Conservation (phyloP, 2,113 vertebrate genomes). For the Antennarius striatus region DNA sequence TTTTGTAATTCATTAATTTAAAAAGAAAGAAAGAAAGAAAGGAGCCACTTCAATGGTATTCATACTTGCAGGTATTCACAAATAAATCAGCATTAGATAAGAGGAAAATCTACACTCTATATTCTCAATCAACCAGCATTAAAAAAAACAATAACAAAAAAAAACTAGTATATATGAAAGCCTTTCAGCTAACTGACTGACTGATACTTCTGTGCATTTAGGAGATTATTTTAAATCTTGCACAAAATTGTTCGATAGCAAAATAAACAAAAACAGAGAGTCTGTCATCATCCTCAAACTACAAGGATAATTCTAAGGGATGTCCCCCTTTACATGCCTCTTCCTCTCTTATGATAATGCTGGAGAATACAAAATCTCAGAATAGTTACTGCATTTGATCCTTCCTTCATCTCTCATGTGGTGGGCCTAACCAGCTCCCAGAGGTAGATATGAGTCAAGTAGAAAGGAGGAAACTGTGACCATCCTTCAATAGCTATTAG, state of each 20-base stretch:
- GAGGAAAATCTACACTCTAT: too few species aligned
- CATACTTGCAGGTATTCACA: too few species aligned
- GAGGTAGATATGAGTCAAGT: slow-evolving; percentile 61
- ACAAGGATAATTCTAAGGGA: slow-evolving; percentile 50
- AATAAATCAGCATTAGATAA: too few species aligned
- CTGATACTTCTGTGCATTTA: too few species aligned
- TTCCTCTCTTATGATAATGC: slow-evolving; percentile 52
- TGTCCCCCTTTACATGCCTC: slow-evolving; percentile 32
- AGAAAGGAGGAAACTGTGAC: slow-evolving; percentile 62
- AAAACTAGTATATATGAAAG: too few species aligned
- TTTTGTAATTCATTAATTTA: too few species aligned
- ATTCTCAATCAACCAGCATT: too few species aligned
- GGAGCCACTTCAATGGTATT: too few species aligned
- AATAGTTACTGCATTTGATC: slow-evolving; percentile 71
- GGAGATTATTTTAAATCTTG: neutral
- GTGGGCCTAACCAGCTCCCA: slow-evolving; percentile 61
- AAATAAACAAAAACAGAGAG: slow-evolving; percentile 29
- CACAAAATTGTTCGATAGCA: neutral
- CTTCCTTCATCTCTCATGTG: slow-evolving; percentile 56
- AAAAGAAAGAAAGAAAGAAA: too few species aligned
- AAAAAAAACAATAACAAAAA: too few species aligned
- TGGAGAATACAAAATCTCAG: slow-evolving; percentile 65
- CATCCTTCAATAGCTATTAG: slow-evolving; percentile 75
- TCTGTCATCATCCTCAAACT: slow-evolving; percentile 7
- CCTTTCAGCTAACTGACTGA: too few species aligned